These are phyloP conservation scores for Gymnogyps californianus DNA, from an alignment of 2,113 vertebrate species.

Conservation along the genomic window DNA sequence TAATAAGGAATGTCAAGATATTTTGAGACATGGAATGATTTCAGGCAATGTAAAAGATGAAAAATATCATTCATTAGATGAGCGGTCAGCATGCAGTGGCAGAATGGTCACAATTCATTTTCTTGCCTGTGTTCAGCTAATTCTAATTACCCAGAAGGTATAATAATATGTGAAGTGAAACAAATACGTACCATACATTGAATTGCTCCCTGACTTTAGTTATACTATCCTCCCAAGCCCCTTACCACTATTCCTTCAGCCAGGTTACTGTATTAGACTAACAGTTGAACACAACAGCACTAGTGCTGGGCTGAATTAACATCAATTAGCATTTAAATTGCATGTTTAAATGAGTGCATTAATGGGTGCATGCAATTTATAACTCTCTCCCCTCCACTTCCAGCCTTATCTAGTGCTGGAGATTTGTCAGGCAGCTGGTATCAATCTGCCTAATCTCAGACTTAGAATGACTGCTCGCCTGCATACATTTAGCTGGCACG, in stretches of 20 bases:
- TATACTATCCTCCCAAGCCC: background rate
- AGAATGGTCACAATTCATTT: background rate
- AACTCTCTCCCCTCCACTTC: background rate
- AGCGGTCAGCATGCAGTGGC: background rate
- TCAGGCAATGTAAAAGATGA: background rate
- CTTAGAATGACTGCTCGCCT: background rate
- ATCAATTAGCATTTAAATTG: conserved; percentile 67
- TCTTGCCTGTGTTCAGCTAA: background rate
- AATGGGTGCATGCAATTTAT: conserved; percentile 36
- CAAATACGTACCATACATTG: background rate
- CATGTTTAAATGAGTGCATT: conserved; percentile 41
- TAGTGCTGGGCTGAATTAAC: conserved; percentile 39
- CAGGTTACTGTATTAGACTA: background rate
- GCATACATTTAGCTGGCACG: background rate
- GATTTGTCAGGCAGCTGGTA: conserved; percentile 37
- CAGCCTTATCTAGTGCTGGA: conserved; percentile 2
- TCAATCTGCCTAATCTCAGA: conserved; percentile 49
- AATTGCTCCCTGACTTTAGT: background rate
- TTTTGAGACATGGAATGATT: background rate
- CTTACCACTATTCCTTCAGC: background rate
- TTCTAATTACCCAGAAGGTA: background rate
- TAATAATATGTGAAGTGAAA: background rate
- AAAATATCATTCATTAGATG: background rate
- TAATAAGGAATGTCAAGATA: background rate
- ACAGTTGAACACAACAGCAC: background rate